These are phyloP conservation scores for Agrypnia vestita DNA, from an alignment of 1,140 invertebrate species.

Conservation along the genomic window DNA sequence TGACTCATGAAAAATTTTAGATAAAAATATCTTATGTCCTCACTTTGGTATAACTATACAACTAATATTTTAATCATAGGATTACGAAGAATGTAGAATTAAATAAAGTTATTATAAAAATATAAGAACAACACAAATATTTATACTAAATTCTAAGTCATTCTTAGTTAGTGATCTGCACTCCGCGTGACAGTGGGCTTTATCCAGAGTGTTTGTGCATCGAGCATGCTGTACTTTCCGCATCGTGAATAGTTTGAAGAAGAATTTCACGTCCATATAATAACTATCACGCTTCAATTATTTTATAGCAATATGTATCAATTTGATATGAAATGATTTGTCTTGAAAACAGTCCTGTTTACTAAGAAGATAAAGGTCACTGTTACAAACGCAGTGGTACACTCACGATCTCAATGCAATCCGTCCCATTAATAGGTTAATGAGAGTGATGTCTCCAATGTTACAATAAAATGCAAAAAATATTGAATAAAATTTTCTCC, in stretches of 20 bases:
- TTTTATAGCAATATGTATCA: no score
- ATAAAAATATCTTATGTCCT: constrained; percentile 12
- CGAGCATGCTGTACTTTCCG: background rate
- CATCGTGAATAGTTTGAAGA: background rate
- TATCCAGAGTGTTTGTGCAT: background rate
- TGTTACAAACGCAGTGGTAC: no score
- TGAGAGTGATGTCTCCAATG: no score
- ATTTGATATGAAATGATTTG: no score
- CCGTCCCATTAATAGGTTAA: no score
- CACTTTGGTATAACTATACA: constrained; percentile 10
- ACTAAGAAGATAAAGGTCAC: no score
- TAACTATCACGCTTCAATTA: no score
- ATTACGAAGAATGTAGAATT: constrained; percentile 10
- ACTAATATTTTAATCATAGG: background rate
- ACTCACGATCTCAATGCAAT: no score
- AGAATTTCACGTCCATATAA: background rate
- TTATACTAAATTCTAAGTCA: background rate
- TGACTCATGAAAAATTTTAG: background rate
- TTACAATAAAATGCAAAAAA: no score
- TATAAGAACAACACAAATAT: background rate
- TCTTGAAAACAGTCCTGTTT: no score
- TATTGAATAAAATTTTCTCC: no score
- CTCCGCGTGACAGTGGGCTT: background rate
- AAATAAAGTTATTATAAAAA: constrained; percentile 8
- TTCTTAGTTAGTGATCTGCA: background rate